Percentiles rank a stretch among this genome's conserved stretches.
Conservation (phyloP, 2,113 vertebrate species). For the Passer montanus region DNA sequence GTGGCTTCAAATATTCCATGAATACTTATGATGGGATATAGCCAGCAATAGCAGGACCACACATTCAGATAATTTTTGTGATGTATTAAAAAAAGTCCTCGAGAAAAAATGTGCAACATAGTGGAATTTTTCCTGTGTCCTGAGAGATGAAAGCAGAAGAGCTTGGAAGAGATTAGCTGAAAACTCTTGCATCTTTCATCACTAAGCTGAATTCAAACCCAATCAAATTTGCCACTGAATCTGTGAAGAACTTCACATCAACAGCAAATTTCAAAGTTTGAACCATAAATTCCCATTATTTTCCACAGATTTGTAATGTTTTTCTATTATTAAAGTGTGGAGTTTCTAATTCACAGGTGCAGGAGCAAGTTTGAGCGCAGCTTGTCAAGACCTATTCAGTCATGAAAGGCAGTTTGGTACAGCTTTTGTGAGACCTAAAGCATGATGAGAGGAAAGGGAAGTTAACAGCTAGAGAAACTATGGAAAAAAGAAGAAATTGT, state of each 20-base stretch:
- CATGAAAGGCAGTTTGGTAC: background rate
- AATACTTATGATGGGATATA: background rate
- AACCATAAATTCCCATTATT: background rate
- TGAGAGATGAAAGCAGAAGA: background rate
- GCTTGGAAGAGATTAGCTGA: background rate
- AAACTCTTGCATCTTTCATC: background rate
- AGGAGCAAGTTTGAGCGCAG: background rate
- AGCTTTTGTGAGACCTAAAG: background rate
- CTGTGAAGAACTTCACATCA: background rate
- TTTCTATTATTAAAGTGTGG: background rate
- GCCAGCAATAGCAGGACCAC: background rate
- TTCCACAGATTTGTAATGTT: background rate
- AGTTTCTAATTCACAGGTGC: background rate
- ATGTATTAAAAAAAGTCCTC: background rate
- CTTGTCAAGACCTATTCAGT: background rate
- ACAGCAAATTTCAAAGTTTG: background rate
- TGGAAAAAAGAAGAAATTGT: background rate
- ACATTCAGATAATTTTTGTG: background rate
- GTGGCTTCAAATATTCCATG: background rate
- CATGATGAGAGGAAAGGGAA: background rate
- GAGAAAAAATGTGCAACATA: background rate
- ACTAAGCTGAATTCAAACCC: background rate
- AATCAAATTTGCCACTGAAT: background rate
- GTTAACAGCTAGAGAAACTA: background rate
- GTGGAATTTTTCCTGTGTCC: background rate